A percentile compares a stretch with the other conserved stretches of the same genome.
Conservation (phyloP, 2,113 vertebrate genomes). For the Nesoenas mayeri region DNA sequence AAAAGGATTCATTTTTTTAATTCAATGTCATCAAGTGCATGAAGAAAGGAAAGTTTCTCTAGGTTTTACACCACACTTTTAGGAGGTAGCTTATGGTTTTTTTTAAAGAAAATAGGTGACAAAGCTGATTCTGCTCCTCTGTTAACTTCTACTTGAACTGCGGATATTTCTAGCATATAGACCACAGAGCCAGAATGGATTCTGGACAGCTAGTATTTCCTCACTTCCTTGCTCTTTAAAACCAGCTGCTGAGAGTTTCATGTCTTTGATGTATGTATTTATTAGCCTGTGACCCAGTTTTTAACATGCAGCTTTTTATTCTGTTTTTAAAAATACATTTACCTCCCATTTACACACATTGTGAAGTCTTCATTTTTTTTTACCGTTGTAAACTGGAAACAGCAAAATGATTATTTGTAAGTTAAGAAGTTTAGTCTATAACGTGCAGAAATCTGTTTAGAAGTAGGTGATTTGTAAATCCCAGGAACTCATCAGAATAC, state of each 20-base stretch:
- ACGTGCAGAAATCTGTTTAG: conserved; percentile 20
- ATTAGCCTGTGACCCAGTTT: conserved; percentile 69
- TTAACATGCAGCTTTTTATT: conserved; percentile 72
- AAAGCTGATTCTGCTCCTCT: conserved; percentile 38
- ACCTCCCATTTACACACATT: conserved; percentile 62
- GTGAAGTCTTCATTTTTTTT: conserved; percentile 63
- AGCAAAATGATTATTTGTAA: conserved; percentile 42
- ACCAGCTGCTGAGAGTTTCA: conserved; percentile 69
- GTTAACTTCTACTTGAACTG: conserved; percentile 48
- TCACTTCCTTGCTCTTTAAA: conserved; percentile 64
- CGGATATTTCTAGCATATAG: conserved; percentile 27
- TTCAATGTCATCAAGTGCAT: conserved; percentile 41
- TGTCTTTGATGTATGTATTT: conserved; percentile 71
- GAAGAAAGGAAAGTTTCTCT: conserved; percentile 36
- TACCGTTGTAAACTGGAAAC: conserved; percentile 67
- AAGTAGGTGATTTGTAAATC: conserved; percentile 41
- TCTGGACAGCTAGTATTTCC: conserved; percentile 54
- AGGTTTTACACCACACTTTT: conserved; percentile 64
- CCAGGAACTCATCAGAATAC: conserved; percentile 6
- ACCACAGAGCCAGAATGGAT: conserved; percentile 43
- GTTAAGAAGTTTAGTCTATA: conserved; percentile 16
- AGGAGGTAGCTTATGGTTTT: conserved; percentile 27
- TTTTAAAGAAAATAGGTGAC: conserved; percentile 26
- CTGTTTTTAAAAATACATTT: conserved; percentile 71
- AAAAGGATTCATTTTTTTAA: conserved; percentile 53